These are phyloP conservation scores for Lucifuga dentata DNA, from an alignment of 2,113 vertebrate genomes.

Conservation along the genomic window DNA sequence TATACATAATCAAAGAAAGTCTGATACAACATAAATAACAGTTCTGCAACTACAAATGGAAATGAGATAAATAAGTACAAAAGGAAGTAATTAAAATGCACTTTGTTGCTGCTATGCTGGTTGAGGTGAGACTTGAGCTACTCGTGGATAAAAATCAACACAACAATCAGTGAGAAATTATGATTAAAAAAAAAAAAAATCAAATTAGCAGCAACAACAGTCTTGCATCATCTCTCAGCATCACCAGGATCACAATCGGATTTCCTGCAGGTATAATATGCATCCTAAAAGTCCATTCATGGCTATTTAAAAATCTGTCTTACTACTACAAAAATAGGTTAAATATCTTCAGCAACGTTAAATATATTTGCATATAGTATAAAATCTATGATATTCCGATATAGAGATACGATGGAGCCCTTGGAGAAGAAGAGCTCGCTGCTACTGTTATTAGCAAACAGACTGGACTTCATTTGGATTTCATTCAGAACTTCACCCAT, in stretches of 20 bases:
- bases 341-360: neutral
- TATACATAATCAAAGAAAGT: too few relatives aligned
- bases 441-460: conserved; percentile 26
- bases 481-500: neutral
- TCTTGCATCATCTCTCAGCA: conserved; percentile 22
- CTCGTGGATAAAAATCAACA: conserved; percentile 26
- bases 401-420: conserved; percentile 1
- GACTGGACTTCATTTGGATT: conserved; percentile 8
- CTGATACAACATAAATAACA: too few relatives aligned
- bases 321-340: conserved; percentile 34
- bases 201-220: conserved; percentile 27
- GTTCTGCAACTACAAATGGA: too few relatives aligned
- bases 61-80: too few relatives aligned
- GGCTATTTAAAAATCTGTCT: neutral
- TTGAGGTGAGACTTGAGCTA: conserved; percentile 44
- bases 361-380: conserved; percentile 25
- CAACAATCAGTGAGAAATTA: conserved; percentile 25
- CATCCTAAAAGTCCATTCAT: neutral
- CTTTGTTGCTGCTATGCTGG: neutral
- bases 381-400: conserved; percentile 14
- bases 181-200: conserved; percentile 29
- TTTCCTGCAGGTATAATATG: neutral
- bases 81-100: too few relatives aligned
- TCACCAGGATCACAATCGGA: neutral
- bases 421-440: too few relatives aligned